phyloP scores from a whole-genome alignment of 2,888 invertebrate genomes.

The Sarcophaga carnaria region DNA sequence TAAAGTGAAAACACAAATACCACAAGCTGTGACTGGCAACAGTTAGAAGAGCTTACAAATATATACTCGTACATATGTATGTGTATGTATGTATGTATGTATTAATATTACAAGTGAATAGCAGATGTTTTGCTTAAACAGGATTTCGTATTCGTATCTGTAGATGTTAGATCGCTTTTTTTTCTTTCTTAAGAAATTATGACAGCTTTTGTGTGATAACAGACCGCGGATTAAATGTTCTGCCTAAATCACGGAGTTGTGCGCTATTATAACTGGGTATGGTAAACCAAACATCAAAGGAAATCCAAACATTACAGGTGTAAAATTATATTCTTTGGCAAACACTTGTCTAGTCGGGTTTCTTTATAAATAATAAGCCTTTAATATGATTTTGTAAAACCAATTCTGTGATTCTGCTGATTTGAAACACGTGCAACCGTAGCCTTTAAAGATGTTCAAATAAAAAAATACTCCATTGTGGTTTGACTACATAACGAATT shows the following conservation, averaged over 20 bases:
- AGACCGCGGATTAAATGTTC: background rate
- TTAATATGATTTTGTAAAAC: background rate
- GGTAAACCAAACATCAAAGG: background rate
- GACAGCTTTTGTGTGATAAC: background rate
- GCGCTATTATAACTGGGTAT: background rate
- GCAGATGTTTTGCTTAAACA: background rate
- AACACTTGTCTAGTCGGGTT: background rate
- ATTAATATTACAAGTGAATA: background rate
- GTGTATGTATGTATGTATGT: too few relatives aligned
- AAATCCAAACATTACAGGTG: conserved; percentile 47
- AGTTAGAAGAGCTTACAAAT: background rate
- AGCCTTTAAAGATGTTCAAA: conserved; percentile 15
- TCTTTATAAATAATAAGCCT: background rate
- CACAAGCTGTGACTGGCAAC: conserved; percentile 1
- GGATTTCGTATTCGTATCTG: background rate
- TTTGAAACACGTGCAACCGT: background rate
- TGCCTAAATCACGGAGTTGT: conserved; percentile 25
- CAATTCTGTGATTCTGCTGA: background rate
- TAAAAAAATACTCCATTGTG: background rate
- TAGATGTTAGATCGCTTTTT: background rate
- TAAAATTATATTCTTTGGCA: background rate
- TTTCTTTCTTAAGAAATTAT: background rate
- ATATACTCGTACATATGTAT: too few relatives aligned
- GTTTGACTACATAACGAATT: background rate
- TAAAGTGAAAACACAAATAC: background rate